Percentiles rank a stretch among this genome's conserved stretches.
These are phyloP conservation scores for Tretioscincus oriximinensis DNA, from an alignment of 2,113 vertebrate species.

Conservation along the genomic window DNA sequence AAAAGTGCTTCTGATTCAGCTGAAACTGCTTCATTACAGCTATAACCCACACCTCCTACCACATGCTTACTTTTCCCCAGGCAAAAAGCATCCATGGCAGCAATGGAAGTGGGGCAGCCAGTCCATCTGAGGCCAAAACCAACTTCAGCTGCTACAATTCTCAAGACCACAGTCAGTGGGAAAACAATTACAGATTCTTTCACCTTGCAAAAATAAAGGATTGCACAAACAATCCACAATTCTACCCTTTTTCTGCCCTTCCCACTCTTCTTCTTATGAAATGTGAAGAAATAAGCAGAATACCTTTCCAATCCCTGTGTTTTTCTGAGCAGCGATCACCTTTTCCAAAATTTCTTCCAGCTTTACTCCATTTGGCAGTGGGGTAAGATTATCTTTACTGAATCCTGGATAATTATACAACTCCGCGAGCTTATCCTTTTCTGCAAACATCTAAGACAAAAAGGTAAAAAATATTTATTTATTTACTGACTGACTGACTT, in stretches of 20 bases:
- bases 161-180: too few relatives aligned
- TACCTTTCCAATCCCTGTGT: constrained; percentile 42
- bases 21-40: too few relatives aligned
- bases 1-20: too few relatives aligned
- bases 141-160: too few relatives aligned
- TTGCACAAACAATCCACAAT: not conserved
- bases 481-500: too few relatives aligned
- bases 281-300: not conserved
- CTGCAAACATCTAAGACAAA: constrained; percentile 45
- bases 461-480: not conserved
- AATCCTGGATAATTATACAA: constrained; percentile 52
- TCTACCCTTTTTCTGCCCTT: not conserved
- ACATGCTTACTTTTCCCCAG: too few relatives aligned
- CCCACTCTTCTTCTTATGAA: not conserved
- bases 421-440: constrained; percentile 61
- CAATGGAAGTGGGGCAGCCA: too few relatives aligned
- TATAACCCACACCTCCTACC: too few relatives aligned
- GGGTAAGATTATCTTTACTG: constrained; percentile 31
- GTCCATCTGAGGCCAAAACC: too few relatives aligned
- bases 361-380: constrained; percentile 56
- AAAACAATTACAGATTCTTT: not conserved
- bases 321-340: constrained; percentile 65
- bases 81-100: too few relatives aligned
- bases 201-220: not conserved
- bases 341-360: constrained; percentile 56